A percentile compares a stretch with the other conserved stretches of the same genome.
Conservation (phyloP, 2,888 invertebrate genomes). For the Dynastes hyllus region DNA sequence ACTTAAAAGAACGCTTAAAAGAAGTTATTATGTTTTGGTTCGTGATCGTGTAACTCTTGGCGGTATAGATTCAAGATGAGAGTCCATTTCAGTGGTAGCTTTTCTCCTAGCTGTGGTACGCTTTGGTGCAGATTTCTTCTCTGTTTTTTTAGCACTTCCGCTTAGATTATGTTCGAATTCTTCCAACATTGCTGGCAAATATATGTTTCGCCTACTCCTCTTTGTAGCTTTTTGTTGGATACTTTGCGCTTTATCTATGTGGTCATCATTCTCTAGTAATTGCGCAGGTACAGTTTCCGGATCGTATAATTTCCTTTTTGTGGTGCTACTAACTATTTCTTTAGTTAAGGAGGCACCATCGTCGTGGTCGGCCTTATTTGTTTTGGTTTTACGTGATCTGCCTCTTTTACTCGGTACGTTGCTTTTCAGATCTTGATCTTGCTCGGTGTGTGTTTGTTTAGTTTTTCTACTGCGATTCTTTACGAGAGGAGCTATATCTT, state of each 20-base stretch:
- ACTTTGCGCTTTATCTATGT: neutral
- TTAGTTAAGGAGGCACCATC: neutral
- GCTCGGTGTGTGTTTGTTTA: neutral
- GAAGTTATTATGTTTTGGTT: neutral
- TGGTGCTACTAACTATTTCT: neutral
- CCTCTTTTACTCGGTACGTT: neutral
- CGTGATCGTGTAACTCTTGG: conserved; percentile 10
- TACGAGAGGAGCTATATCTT: neutral
- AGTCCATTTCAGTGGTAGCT: neutral
- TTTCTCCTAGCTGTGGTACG: conserved; percentile 9
- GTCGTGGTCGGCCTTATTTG: neutral
- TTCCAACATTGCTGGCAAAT: conserved; percentile 17
- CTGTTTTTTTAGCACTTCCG: neutral
- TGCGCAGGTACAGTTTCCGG: neutral
- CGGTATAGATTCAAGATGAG: neutral
- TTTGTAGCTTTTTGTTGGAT: neutral
- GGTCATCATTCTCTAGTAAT: neutral
- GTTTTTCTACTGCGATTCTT: neutral
- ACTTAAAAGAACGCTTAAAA: neutral
- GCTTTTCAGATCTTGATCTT: neutral
- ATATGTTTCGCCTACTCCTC: neutral
- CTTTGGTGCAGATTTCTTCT: neutral
- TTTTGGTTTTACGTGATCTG: neutral
- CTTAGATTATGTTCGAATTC: conserved; percentile 3
- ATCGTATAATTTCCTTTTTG: neutral